Conservation (phyloP, 2,113 vertebrate genomes). For the Tympanuchus pallidicinctus region DNA sequence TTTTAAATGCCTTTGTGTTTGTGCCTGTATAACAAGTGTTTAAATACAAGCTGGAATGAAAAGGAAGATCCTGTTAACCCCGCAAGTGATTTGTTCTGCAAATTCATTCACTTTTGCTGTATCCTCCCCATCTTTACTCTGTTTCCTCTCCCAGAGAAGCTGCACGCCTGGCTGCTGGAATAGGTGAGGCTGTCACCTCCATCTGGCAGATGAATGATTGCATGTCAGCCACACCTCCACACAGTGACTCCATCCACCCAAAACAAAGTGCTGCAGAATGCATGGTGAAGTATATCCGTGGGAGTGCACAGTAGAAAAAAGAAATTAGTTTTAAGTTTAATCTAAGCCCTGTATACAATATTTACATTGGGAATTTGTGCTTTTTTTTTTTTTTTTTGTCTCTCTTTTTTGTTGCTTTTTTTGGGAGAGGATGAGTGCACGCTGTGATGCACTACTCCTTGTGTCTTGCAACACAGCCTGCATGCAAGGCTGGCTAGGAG, state of each 20-base stretch:
- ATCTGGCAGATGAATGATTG: neutral
- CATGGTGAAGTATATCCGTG: neutral
- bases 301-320: neutral
- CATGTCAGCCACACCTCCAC: neutral
- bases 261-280: neutral
- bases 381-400: neutral
- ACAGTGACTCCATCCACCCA: neutral
- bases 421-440: neutral
- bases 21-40: neutral
- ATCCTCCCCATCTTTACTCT: neutral
- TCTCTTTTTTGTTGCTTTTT: slow-evolving; percentile 5
- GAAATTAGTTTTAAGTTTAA: neutral
- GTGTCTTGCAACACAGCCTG: neutral
- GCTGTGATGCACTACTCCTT: neutral
- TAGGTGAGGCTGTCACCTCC: neutral
- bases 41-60: neutral
- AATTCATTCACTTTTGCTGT: neutral
- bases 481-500: neutral
- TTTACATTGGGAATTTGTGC: neutral
- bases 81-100: neutral
- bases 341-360: neutral
- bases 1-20: neutral
- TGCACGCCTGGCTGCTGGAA: neutral
- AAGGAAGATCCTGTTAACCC: neutral
- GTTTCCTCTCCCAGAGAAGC: neutral